These are phyloP conservation scores for Petrolisthes cinctipes DNA, from an alignment of 2,888 invertebrate genomes.

Conservation along the genomic window DNA sequence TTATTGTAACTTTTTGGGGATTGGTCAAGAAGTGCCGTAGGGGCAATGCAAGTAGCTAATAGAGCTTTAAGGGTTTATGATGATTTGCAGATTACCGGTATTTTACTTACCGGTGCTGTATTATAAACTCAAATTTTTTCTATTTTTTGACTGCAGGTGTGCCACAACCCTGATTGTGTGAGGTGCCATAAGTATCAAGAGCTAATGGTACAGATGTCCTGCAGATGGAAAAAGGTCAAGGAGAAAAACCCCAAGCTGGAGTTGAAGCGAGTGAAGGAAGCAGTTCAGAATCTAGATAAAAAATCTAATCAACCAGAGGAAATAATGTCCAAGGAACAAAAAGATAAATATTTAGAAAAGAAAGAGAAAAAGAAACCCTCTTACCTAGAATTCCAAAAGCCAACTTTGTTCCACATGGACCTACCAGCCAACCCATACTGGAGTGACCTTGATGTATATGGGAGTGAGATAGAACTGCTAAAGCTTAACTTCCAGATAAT, in stretches of 20 bases:
- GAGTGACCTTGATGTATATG: not conserved
- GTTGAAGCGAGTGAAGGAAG: not conserved
- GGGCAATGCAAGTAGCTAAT: too few relatives aligned
- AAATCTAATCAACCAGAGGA: not conserved
- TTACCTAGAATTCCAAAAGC: not conserved
- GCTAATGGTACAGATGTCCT: not conserved
- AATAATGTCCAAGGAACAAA: too few relatives aligned
- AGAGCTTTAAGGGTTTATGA: too few relatives aligned
- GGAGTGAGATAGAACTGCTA: not conserved
- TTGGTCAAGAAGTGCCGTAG: too few relatives aligned
- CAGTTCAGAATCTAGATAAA: not conserved
- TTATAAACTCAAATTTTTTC: too few relatives aligned
- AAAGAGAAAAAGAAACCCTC: too few relatives aligned
- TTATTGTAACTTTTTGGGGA: too few relatives aligned
- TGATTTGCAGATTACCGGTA: too few relatives aligned
- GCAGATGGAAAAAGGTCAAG: not conserved
- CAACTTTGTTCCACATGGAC: not conserved
- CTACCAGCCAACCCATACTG: slow-evolving; percentile 2
- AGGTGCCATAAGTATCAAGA: not conserved
- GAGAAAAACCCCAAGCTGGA: slow-evolving; percentile 1
- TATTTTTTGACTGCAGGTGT: not conserved
- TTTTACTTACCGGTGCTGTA: too few relatives aligned
- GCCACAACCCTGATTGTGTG: not conserved
- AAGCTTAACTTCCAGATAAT: not conserved
- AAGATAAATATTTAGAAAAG: too few relatives aligned